These are phyloP conservation scores for Elegia similella DNA, from an alignment of 2,888 invertebrate species.

Conservation along the genomic window DNA sequence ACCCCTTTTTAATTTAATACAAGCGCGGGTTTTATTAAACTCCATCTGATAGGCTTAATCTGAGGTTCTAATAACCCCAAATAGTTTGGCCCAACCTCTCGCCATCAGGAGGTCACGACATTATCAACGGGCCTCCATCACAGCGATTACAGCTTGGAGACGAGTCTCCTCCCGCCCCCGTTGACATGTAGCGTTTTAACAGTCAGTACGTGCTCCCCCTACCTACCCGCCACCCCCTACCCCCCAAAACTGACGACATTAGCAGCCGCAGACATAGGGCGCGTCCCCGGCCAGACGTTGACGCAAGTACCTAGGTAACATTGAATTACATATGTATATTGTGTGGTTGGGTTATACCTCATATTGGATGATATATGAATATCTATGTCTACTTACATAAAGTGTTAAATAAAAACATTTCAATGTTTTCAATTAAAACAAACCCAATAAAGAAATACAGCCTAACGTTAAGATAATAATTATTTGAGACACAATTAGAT, in stretches of 20 bases:
- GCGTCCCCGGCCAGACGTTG: conserved; percentile 67
- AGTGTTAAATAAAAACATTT: too few species aligned
- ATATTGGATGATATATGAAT: not conserved
- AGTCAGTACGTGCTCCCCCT: conserved; percentile 68
- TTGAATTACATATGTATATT: conserved; percentile 11
- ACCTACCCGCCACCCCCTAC: conserved; percentile 32
- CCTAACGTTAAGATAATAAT: too few species aligned
- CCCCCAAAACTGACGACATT: conserved; percentile 73
- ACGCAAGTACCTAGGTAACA: conserved; percentile 52
- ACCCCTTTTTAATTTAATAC: conserved; percentile 11
- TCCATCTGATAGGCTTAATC: conserved; percentile 21
- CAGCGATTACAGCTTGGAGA: conserved; percentile 57
- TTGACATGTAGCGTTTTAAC: conserved; percentile 80
- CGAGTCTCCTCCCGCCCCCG: conserved; percentile 58
- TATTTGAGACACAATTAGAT: too few species aligned
- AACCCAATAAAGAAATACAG: too few species aligned
- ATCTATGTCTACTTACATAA: too few species aligned
- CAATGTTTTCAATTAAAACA: too few species aligned
- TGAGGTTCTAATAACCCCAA: conserved; percentile 31
- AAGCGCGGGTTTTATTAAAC: conserved; percentile 14
- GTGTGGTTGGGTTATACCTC: conserved; percentile 3
- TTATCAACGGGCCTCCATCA: conserved; percentile 67
- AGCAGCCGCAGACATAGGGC: conserved; percentile 79
- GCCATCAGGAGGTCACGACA: conserved; percentile 63
- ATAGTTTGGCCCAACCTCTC: conserved; percentile 39